Percentiles rank a stretch among this genome's conserved stretches.
Evolutionary conservation across 2,113 vertebrate genomes (phyloP).

Genomic region (Lichenostomus cassidix): DNA sequence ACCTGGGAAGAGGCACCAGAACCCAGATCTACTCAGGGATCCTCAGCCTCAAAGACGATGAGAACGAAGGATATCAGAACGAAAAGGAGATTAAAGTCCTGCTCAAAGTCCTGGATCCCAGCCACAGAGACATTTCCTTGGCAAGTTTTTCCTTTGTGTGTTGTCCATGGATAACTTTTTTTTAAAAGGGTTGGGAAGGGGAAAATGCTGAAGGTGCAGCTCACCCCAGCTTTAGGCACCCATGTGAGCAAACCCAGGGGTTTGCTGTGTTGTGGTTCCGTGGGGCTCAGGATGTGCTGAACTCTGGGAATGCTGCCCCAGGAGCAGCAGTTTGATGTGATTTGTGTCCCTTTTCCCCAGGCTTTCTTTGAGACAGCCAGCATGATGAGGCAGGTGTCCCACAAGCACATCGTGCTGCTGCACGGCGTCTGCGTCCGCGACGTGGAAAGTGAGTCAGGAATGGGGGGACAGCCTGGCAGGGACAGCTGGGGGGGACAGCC

Average conservation of each 20-base stretch:
- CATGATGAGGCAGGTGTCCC: slow-evolving; percentile 96
- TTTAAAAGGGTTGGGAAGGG: not conserved
- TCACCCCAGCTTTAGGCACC: not conserved
- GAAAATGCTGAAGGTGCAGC: not conserved
- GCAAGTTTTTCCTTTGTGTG: slow-evolving; percentile 69
- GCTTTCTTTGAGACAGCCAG: slow-evolving; percentile 97
- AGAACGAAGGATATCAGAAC: slow-evolving; percentile 75
- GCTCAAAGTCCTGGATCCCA: slow-evolving; percentile 92
- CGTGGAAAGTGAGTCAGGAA: slow-evolving; percentile 85
- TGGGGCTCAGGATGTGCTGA: not conserved
- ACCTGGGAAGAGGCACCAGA: slow-evolving; percentile 90
- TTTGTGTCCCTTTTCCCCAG: slow-evolving; percentile 56
- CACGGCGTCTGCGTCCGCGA: slow-evolving; percentile 93
- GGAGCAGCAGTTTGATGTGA: not conserved
- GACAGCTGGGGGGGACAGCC: not conserved
- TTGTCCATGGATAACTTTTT: not conserved
- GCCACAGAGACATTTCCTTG: slow-evolving; percentile 95
- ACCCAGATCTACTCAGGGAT: slow-evolving; percentile 92
- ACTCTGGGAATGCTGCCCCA: accelerated
- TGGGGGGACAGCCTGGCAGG: not conserved
- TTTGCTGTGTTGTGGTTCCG: too few relatives aligned
- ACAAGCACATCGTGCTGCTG: slow-evolving; percentile 94
- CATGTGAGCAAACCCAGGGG: too few relatives aligned
- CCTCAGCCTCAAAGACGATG: slow-evolving; percentile 84
- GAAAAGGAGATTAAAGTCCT: slow-evolving; percentile 91